phyloP scores from a whole-genome alignment of 2,797 vertebrate genomes.

The Molossus molossus region DNA sequence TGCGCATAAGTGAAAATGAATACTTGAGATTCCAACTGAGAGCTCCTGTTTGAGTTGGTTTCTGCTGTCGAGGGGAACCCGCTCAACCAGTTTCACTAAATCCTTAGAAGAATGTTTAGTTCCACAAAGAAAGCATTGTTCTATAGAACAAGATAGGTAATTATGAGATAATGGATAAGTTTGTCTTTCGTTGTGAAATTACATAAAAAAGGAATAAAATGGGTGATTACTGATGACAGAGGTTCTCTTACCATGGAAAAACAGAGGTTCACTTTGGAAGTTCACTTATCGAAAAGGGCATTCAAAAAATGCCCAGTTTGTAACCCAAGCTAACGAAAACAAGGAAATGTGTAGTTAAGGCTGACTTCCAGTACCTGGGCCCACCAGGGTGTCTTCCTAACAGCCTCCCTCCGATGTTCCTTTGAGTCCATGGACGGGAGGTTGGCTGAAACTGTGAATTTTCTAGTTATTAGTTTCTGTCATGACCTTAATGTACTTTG shows the following conservation, averaged over 20 bases:
- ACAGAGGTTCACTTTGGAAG: slow-evolving; percentile 71
- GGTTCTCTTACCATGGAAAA: slow-evolving; percentile 72
- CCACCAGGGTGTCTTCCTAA: slow-evolving; percentile 86
- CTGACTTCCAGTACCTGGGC: slow-evolving; percentile 87
- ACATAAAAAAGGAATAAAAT: slow-evolving; percentile 71
- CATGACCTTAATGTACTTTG: slow-evolving; percentile 83
- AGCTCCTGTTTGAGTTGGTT: slow-evolving; percentile 19
- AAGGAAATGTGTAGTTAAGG: slow-evolving; percentile 86
- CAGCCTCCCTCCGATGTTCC: slow-evolving; percentile 83
- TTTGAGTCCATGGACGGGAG: slow-evolving; percentile 77
- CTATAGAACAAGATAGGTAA: slow-evolving; percentile 49
- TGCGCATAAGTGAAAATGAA: slow-evolving; percentile 49
- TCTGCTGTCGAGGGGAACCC: slow-evolving; percentile 69
- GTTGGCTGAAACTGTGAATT: slow-evolving; percentile 86
- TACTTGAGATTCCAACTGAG: slow-evolving; percentile 64
- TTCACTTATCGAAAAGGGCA: slow-evolving; percentile 66
- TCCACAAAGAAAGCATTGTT: slow-evolving; percentile 63
- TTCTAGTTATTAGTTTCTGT: slow-evolving; percentile 88
- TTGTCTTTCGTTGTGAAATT: slow-evolving; percentile 69
- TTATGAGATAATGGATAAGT: slow-evolving; percentile 74
- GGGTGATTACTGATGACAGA: slow-evolving; percentile 70
- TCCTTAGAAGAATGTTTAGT: slow-evolving; percentile 73
- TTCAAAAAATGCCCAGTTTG: slow-evolving; percentile 82
- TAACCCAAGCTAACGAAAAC: slow-evolving; percentile 89
- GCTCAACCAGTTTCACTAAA: slow-evolving; percentile 73